Evolutionary conservation across 2,888 invertebrate genomes (phyloP), one percentile per base, ranked within the genome.

Genomic region (Acleris emargana): DNA sequence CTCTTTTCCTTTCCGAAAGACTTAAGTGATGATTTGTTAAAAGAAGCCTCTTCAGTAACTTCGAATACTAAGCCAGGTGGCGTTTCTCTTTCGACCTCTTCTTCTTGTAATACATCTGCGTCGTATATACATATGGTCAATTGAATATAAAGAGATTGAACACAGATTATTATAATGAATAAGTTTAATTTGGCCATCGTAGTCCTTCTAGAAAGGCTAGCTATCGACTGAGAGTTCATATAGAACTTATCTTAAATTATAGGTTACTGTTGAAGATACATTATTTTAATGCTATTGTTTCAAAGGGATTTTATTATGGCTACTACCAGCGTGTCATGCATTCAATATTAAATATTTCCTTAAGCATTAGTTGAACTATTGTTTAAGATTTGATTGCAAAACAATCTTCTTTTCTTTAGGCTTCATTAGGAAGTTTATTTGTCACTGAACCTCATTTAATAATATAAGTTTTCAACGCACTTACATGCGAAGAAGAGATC

Each of bases 211-310:
- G 20, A 7, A 42, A 42, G n/a, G n/a, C 38, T 42, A 18, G n/a
- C 13, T 16, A 38, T 38, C 42, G 54, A 54, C 38, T 54, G 54
- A 42, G 54, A 38, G 38, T 20, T 54, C 42, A 5, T 7, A 6
- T 54, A 42, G 54, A 42, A 20, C 38, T 16, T 38, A 38, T 54
- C 38, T 18, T 18, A 16, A 54, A 42, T n/a, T 20, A 32, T 20
- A 54, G 16, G 20, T 54, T 6, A 42, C 16, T 32, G 32, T 54
- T 54, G 32, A 38, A 42, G 6, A 42, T 54, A 54, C 5, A 22
- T 16, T 42, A 42, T 54, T 42, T 20, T 54, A 42, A 54, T 54
- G 20, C 20, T 42, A 54, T 43, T 54, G 42, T 54, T 20, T 38
- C 18, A 54, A 54, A 38, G 42, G 20, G 42, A 13, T 6, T 42